Conservation (phyloP, 2,888 invertebrate species). For the Lissonota sp. region DNA sequence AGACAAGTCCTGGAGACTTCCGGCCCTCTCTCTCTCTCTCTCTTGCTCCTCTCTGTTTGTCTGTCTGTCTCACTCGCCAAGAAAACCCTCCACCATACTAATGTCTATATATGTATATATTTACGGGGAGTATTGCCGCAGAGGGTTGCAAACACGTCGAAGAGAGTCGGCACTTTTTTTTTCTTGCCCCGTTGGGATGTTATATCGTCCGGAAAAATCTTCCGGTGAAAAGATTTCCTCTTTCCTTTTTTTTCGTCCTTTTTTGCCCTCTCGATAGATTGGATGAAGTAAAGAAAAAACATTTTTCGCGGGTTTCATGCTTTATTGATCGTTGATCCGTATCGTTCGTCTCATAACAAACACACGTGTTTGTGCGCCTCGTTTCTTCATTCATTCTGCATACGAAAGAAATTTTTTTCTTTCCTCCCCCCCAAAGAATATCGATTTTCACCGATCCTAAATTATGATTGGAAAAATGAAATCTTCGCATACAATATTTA, state of each 20-base stretch:
- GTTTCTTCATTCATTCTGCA: background rate
- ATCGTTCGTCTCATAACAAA: constrained; percentile 59
- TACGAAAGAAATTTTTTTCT: background rate
- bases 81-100: constrained; percentile 36
- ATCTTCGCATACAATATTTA: background rate
- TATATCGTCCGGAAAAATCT: constrained; percentile 66
- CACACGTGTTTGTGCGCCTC: background rate
- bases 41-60: no score
- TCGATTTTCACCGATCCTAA: constrained; percentile 28
- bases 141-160: constrained; percentile 58
- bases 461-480: constrained; percentile 23
- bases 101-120: constrained; percentile 13
- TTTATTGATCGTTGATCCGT: constrained; percentile 59
- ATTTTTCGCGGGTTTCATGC: constrained; percentile 57
- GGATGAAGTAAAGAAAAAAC: constrained; percentile 7
- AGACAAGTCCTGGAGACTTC: constrained; percentile 53
- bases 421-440: background rate
- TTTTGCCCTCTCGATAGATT: background rate
- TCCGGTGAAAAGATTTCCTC: constrained; percentile 60
- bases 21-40: constrained; percentile 39
- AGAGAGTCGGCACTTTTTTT: constrained; percentile 50
- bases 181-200: constrained; percentile 54
- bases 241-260: constrained; percentile 29
- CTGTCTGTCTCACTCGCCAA: constrained; percentile 36
- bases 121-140: constrained; percentile 5